Evolutionary conservation across 1,140 invertebrate species (phyloP), one percentile per base, ranked within the genome.

Genomic region (Rhagoletis zephyria): DNA sequence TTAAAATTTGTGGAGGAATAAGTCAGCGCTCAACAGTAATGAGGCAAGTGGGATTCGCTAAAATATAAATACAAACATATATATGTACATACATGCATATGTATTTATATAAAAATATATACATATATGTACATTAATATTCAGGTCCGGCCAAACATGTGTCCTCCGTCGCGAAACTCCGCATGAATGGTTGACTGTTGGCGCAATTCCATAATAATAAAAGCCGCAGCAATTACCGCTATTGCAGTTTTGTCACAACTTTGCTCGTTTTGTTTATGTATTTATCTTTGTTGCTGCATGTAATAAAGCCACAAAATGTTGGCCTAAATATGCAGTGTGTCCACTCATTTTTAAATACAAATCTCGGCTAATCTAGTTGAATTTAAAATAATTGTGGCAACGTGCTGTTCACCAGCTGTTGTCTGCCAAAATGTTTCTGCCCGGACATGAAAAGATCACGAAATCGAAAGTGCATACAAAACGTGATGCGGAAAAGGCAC

Each of bases 141-240:
- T 30, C 30, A 3, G 0, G 51, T 56, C 51, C 10, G 51, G 51
- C 51, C 30, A 30, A 30, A 56, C 51, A 56, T 56, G 51, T 30
- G 51, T 56, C 51, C 51, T 10, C 10, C 30, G 30, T 30, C 30
- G 30, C 30, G 30, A 30, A 30, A 30, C 30, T 30, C 30, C 2
- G 51, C 5, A 56, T 56, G 51, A 10, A 56, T 16, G 60, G 45
- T 81, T 81, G 10, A 56, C 45, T 56, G 12, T 81, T 81, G 74
- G 74, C 74, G 45, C 45, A 16, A 1, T 81, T 51, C 74, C 74
- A 81, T 14, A 81, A 81, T 81, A 81, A 81, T 81, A 81, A 81
- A 81, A n/a, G 3, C 45, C 74, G 48, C 74, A 81, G 48, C 48
- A 12, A 19, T 51, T 19, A 81, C 74, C n/a, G 74, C 48, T 48